Evolutionary conservation across 1,140 invertebrate genomes (phyloP).

Genomic region (Diorhabda elongata): DNA sequence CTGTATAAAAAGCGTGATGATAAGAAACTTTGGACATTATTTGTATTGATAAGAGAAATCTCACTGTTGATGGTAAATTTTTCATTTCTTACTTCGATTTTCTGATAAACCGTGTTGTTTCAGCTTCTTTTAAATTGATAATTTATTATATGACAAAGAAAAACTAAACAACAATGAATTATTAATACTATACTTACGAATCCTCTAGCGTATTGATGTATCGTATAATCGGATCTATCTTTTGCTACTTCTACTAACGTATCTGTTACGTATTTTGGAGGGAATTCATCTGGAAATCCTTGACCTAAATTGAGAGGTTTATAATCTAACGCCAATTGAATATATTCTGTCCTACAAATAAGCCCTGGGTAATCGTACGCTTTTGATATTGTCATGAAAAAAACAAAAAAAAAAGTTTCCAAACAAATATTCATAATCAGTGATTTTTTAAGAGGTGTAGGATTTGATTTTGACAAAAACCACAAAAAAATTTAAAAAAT

Average conservation of each 20-base stretch:
- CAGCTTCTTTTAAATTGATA: too few species aligned
- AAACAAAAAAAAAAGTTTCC: not conserved
- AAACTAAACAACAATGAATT: not conserved
- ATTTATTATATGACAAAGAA: too few species aligned
- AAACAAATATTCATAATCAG: not conserved
- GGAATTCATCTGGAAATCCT: constrained; percentile 93
- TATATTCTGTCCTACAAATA: constrained; percentile 87
- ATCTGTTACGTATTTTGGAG: constrained; percentile 79
- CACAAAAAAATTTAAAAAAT: too few species aligned
- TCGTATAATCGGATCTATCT: constrained; percentile 64
- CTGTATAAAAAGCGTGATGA: too few species aligned
- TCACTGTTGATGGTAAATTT: too few species aligned
- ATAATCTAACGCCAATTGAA: constrained; percentile 76
- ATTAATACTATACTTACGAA: constrained; percentile 56
- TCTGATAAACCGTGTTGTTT: too few species aligned
- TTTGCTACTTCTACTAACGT: constrained; percentile 66
- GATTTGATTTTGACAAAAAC: too few species aligned
- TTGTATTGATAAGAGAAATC: too few species aligned
- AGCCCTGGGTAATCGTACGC: not conserved
- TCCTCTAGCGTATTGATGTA: constrained; percentile 89
- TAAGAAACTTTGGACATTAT: too few species aligned
- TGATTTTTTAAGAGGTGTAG: not conserved
- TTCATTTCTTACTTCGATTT: too few species aligned
- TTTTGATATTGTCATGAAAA: not conserved
- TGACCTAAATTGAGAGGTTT: constrained; percentile 95